Evolutionary conservation across 1,140 invertebrate species (phyloP).

Genomic region (Lepidurus packardi): DNA sequence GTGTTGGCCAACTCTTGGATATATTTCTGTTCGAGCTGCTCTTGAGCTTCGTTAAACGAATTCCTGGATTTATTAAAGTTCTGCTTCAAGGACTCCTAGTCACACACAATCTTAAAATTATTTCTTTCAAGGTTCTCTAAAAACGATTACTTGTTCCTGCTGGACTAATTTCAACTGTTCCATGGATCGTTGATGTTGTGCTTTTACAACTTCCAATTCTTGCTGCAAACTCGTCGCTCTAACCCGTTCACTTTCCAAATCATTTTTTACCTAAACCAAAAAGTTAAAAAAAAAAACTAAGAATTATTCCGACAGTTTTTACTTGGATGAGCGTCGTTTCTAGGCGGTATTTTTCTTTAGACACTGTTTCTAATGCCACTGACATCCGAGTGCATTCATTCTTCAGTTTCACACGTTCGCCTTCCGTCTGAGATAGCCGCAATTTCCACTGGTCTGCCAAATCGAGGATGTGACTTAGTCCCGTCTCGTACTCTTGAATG

Average conservation of each 20-base stretch:
- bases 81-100: not conserved
- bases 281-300: not conserved
- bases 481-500: not conserved
- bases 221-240: not conserved
- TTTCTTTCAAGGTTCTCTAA: not conserved
- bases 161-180: not conserved
- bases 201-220: not conserved
- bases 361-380: not conserved
- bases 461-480: not conserved
- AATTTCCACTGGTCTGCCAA: slow-evolving; percentile 8
- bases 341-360: not conserved
- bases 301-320: not conserved
- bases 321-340: not conserved
- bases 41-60: not conserved
- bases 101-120: not conserved
- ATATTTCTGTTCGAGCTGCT: not conserved
- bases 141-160: not conserved
- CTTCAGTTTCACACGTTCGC: not conserved
- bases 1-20: not conserved
- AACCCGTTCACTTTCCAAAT: not conserved
- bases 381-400: not conserved
- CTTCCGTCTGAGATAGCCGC: not conserved
- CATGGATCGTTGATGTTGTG: not conserved
- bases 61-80: not conserved
- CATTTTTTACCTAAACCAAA: not conserved